A percentile compares a stretch with the other conserved stretches of the same genome.
phyloP scores from a whole-genome alignment of 2,797 vertebrate species.

The Tapera naevia region DNA sequence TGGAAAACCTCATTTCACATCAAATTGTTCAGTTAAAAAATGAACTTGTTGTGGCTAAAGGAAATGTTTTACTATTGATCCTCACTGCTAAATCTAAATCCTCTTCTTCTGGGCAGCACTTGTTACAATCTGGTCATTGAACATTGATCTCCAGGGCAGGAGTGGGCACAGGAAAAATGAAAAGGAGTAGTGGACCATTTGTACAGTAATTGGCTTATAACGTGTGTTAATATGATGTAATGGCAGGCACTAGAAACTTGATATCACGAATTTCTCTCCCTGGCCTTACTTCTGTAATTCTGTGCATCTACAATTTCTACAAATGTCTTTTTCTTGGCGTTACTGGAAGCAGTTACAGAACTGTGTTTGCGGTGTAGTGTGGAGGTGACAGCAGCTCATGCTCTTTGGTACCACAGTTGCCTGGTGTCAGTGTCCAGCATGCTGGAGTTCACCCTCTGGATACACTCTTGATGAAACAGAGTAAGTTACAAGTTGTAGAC shows the following conservation, averaged over 20 bases:
- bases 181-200: neutral
- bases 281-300: neutral
- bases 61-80: neutral
- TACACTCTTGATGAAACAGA: neutral
- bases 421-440: accelerated
- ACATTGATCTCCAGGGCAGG: neutral
- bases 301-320: neutral
- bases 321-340: neutral
- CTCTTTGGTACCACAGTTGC: neutral
- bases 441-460: neutral
- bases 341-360: neutral
- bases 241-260: neutral
- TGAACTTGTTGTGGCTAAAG: neutral
- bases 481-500: neutral
- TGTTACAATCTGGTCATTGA: neutral
- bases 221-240: accelerated
- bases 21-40: neutral
- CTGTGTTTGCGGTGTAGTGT: neutral
- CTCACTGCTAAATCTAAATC: neutral
- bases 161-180: neutral
- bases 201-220: neutral
- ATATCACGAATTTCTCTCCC: neutral
- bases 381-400: accelerated
- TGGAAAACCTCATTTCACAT: neutral
- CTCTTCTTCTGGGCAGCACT: neutral